A percentile compares a stretch with the other conserved stretches of the same genome.
These are phyloP conservation scores for Drosophila pandora DNA, from an alignment of 1,140 invertebrate species.

Conservation along the genomic window DNA sequence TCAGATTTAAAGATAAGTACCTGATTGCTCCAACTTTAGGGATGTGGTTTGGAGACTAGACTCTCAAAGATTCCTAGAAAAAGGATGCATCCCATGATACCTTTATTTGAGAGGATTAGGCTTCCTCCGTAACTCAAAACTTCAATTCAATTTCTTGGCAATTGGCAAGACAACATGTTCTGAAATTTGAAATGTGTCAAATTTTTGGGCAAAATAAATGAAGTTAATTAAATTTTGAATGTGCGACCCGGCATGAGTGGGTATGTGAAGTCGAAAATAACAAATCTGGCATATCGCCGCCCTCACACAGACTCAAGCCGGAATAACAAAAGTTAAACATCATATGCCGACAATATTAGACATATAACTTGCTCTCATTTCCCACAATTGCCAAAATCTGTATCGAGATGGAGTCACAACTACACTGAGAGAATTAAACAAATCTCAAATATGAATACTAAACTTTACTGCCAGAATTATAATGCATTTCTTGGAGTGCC, in stretches of 20 bases:
- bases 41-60: neutral
- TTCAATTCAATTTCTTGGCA: neutral
- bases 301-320: slow-evolving; percentile 35
- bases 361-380: slow-evolving; percentile 47
- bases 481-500: slow-evolving; percentile 14
- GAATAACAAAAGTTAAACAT: slow-evolving; percentile 14
- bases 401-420: neutral
- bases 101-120: neutral
- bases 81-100: neutral
- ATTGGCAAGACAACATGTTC: slow-evolving; percentile 7
- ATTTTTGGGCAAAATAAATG: slow-evolving; percentile 53
- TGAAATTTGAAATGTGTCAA: slow-evolving; percentile 50
- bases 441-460: neutral
- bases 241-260: slow-evolving; percentile 14
- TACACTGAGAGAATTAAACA: slow-evolving; percentile 4
- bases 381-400: slow-evolving; percentile 38
- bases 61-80: neutral
- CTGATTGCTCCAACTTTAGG: slow-evolving; percentile 22
- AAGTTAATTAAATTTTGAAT: slow-evolving; percentile 65
- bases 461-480: neutral
- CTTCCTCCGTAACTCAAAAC: neutral
- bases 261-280: slow-evolving; percentile 54
- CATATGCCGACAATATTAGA: slow-evolving; percentile 57
- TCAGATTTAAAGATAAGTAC: slow-evolving; percentile 39
- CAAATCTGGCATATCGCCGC: slow-evolving; percentile 78